These are phyloP conservation scores for Anolis apletophallus DNA, from an alignment of 2,797 vertebrate species.

Conservation along the genomic window DNA sequence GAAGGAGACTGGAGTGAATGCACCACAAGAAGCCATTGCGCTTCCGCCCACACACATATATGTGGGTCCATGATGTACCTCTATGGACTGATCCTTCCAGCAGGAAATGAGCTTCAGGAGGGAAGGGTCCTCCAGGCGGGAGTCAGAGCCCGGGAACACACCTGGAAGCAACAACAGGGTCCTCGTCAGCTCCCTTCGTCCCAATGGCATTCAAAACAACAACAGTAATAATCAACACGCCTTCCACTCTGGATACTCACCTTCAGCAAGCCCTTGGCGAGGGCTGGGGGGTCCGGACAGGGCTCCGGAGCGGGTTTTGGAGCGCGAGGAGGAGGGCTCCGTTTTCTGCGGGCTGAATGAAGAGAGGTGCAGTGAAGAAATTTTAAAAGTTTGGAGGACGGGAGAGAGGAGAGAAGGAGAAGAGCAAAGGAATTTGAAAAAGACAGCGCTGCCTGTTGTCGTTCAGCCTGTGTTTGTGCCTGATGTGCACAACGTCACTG, in stretches of 20 bases:
- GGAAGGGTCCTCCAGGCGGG: slow-evolving; percentile 54
- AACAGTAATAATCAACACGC: no score
- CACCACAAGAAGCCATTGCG: no score
- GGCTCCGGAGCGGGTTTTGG: slow-evolving; percentile 66
- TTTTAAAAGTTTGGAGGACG: no score
- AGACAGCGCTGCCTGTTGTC: no score
- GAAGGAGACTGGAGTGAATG: slow-evolving; percentile 45
- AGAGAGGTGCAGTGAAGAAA: neutral
- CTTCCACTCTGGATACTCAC: slow-evolving; percentile 64
- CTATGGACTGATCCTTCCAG: slow-evolving; percentile 80
- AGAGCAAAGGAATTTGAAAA: no score
- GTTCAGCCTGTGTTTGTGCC: no score
- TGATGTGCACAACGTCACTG: no score
- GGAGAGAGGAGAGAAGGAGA: no score
- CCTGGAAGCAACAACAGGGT: neutral
- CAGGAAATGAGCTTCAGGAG: slow-evolving; percentile 76
- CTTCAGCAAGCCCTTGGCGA: slow-evolving; percentile 60
- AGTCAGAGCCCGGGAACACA: slow-evolving; percentile 66
- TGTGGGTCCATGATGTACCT: slow-evolving; percentile 70
- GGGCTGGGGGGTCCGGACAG: slow-evolving; percentile 49
- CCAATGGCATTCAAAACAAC: no score
- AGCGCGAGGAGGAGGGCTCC: slow-evolving; percentile 57
- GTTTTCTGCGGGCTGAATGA: slow-evolving; percentile 70
- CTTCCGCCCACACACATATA: no score
- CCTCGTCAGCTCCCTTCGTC: no score